phyloP scores from a whole-genome alignment of 2,888 invertebrate species.

The Orthosia incerta region DNA sequence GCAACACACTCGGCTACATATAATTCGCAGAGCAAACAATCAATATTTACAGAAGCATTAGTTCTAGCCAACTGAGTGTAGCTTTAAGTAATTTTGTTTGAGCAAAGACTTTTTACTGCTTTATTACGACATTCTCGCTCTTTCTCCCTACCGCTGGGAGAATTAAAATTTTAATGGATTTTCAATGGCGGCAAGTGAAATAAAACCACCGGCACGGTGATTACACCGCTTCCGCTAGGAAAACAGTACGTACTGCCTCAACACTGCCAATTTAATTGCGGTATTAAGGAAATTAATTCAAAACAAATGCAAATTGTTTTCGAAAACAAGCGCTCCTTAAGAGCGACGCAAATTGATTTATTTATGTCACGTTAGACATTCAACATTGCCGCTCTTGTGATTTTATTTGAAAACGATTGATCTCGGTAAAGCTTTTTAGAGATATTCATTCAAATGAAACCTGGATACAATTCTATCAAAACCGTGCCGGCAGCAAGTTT shows the following conservation, averaged over 20 bases:
- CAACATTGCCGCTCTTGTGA: constrained; percentile 30
- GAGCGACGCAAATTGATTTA: constrained; percentile 47
- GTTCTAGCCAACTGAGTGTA: constrained; percentile 57
- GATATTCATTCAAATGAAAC: constrained; percentile 59
- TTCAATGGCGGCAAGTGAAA: constrained; percentile 77
- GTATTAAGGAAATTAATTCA: constrained; percentile 64
- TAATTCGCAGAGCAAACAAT: constrained; percentile 58
- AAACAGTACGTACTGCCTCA: constrained; percentile 56
- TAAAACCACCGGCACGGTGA: constrained; percentile 72
- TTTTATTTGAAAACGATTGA: constrained; percentile 65
- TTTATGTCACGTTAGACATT: constrained; percentile 46
- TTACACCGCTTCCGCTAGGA: constrained; percentile 64
- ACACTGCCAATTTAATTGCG: constrained; percentile 63
- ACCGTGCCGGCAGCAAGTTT: constrained; percentile 32
- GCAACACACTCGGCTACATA: constrained; percentile 39
- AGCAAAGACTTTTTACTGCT: constrained; percentile 68
- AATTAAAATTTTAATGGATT: constrained; percentile 78
- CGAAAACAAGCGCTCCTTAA: constrained; percentile 38
- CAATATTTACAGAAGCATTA: constrained; percentile 64
- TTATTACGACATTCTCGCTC: constrained; percentile 72
- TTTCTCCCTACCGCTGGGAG: constrained; percentile 63
- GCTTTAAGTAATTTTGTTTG: constrained; percentile 67
- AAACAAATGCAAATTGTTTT: constrained; percentile 60
- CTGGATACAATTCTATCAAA: constrained; percentile 56
- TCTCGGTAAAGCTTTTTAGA: constrained; percentile 51